Evolutionary conservation across 2,888 invertebrate species (phyloP).

Genomic region (Patella ulyssiponensis): DNA sequence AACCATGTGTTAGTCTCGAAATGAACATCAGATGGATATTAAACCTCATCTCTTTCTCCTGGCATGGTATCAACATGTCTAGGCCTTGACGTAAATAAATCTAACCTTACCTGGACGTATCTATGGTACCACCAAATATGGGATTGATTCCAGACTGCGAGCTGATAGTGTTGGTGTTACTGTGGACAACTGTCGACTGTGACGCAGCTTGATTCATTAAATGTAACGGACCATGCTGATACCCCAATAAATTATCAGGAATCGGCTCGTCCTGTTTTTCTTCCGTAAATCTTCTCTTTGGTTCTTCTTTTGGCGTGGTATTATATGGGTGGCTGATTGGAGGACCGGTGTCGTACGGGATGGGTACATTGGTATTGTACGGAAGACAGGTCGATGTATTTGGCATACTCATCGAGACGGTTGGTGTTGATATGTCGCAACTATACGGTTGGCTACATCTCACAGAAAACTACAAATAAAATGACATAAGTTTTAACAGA

Average conservation of each 20-base stretch:
- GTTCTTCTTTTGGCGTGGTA: conserved; percentile 47
- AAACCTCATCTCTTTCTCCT: no score
- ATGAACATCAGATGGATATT: no score
- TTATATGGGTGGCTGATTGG: conserved; percentile 44
- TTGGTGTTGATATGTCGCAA: neutral
- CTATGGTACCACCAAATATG: no score
- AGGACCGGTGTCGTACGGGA: conserved; percentile 34
- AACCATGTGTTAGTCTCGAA: no score
- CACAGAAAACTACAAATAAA: neutral
- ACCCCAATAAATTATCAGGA: conserved; percentile 64
- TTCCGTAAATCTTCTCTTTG: conserved; percentile 62
- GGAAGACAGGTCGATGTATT: conserved; percentile 29
- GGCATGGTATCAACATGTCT: no score
- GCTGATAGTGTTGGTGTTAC: no score
- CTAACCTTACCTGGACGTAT: no score
- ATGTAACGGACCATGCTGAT: conserved; percentile 70
- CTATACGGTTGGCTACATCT: neutral
- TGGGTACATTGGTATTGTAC: conserved; percentile 30
- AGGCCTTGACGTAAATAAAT: no score
- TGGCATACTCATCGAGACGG: neutral
- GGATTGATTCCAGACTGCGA: no score
- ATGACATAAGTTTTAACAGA: neutral
- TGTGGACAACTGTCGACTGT: no score
- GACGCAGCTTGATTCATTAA: conserved; percentile 63
- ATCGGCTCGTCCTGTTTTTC: conserved; percentile 64